phyloP scores from a whole-genome alignment of 2,888 invertebrate genomes.

The Baccha elongata region DNA sequence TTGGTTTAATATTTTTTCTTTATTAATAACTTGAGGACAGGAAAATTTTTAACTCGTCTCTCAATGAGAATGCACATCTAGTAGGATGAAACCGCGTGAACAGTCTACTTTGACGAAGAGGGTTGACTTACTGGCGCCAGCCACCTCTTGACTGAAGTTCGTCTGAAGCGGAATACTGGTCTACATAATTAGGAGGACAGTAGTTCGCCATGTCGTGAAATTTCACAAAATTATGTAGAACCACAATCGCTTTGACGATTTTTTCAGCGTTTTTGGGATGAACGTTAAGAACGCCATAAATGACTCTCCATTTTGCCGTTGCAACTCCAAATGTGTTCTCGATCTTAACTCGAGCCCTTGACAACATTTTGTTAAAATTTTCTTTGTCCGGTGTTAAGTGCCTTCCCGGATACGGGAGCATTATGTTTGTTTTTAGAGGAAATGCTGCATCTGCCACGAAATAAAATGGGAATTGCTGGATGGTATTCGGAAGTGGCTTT shows the following conservation, averaged over 20 bases:
- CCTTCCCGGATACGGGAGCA: conserved; percentile 74
- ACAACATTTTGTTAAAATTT: background rate
- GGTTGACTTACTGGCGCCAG: conserved; percentile 17
- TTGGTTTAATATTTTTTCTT: too few relatives aligned
- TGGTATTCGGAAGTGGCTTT: conserved; percentile 12
- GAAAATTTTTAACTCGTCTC: conserved; percentile 1
- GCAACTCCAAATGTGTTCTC: too few relatives aligned
- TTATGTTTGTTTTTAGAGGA: conserved; percentile 72
- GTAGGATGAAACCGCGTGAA: conserved; percentile 22
- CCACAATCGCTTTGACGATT: background rate
- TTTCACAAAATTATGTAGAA: conserved; percentile 31
- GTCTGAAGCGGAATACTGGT: conserved; percentile 1
- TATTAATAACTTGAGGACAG: too few relatives aligned
- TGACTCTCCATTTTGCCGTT: background rate
- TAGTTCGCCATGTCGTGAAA: conserved; percentile 34
- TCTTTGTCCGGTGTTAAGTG: background rate
- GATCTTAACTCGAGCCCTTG: background rate
- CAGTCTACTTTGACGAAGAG: conserved; percentile 8
- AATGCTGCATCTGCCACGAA: conserved; percentile 74
- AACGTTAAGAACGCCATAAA: background rate
- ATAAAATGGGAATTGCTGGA: conserved; percentile 6
- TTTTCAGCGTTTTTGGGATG: background rate
- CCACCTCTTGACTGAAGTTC: conserved; percentile 8
- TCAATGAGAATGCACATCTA: conserved; percentile 16
- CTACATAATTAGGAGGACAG: conserved; percentile 36